Percentiles rank a stretch among this genome's conserved stretches.
Evolutionary conservation across 2,113 vertebrate genomes (phyloP).

Genomic region (Octodon degus): DNA sequence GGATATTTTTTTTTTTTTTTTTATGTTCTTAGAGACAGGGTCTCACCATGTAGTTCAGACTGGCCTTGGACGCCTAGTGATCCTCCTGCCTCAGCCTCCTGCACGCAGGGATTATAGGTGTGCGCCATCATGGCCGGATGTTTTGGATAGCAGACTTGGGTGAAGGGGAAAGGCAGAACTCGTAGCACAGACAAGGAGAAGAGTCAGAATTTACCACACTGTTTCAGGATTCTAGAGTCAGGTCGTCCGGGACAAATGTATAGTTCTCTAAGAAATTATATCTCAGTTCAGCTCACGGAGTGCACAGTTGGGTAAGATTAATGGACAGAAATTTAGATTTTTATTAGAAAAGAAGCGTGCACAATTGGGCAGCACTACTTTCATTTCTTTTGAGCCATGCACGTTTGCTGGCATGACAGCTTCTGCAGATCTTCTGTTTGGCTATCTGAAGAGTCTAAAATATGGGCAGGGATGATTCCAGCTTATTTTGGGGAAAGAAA

Average conservation of each 20-base stretch:
- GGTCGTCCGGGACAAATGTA: background rate
- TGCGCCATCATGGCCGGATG: background rate
- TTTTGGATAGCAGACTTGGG: background rate
- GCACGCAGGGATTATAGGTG: too few relatives aligned
- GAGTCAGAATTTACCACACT: background rate
- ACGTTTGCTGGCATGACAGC: slow-evolving; percentile 56
- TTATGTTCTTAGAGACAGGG: background rate
- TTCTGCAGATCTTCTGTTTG: slow-evolving; percentile 70
- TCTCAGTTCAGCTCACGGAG: slow-evolving; percentile 46
- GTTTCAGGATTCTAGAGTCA: slow-evolving; percentile 13
- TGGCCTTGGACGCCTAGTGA: background rate
- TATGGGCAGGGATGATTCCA: slow-evolving; percentile 61
- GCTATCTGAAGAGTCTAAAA: slow-evolving; percentile 70
- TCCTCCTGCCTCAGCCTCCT: too few relatives aligned
- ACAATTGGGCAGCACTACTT: slow-evolving; percentile 31
- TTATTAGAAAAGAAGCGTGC: slow-evolving; percentile 42
- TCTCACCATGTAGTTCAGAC: background rate
- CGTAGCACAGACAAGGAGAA: background rate
- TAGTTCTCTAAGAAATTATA: slow-evolving; percentile 27
- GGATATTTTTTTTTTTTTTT: background rate
- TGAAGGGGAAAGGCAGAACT: slow-evolving; percentile 16
- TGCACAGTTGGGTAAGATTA: slow-evolving; percentile 42
- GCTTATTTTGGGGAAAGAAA: slow-evolving; percentile 58
- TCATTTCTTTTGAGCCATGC: slow-evolving; percentile 65
- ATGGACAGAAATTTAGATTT: background rate